Conservation (phyloP, 2,888 invertebrate species). For the Ctenicera cuprea region DNA sequence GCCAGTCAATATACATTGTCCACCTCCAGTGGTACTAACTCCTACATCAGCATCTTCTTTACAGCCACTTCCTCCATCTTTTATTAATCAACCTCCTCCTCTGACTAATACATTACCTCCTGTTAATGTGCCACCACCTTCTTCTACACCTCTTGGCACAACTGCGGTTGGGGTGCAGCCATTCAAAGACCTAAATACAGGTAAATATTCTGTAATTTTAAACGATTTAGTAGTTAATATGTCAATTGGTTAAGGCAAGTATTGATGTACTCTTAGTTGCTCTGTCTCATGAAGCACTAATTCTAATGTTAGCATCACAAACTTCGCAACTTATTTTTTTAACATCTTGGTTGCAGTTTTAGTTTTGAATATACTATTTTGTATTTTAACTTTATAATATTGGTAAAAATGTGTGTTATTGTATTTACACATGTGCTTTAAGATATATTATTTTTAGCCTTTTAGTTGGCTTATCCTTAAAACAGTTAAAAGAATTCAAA, state of each 20-base stretch:
- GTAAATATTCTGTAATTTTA: conserved; percentile 61
- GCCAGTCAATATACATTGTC: conserved; percentile 64
- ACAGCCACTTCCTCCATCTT: conserved; percentile 64
- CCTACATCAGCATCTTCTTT: conserved; percentile 51
- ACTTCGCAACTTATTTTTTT: no score
- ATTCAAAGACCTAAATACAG: conserved; percentile 67
- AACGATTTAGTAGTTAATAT: background rate
- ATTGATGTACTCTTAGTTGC: conserved; percentile 20
- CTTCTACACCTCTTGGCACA: conserved; percentile 60
- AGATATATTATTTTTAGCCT: no score
- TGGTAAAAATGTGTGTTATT: no score
- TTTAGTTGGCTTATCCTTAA: no score
- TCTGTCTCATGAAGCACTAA: conserved; percentile 17
- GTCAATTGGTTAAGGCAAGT: background rate
- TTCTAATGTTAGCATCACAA: background rate
- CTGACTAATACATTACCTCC: conserved; percentile 67
- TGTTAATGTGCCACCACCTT: conserved; percentile 73
- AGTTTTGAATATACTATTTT: no score
- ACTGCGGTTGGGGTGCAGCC: conserved; percentile 51
- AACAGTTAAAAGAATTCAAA: no score
- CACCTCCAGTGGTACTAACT: conserved; percentile 61
- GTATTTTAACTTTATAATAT: no score
- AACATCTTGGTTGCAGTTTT: no score
- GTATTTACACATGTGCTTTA: no score
- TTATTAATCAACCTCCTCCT: conserved; percentile 67